Conservation (phyloP, 2,888 invertebrate species). For the Eupithecia tripunctaria region DNA sequence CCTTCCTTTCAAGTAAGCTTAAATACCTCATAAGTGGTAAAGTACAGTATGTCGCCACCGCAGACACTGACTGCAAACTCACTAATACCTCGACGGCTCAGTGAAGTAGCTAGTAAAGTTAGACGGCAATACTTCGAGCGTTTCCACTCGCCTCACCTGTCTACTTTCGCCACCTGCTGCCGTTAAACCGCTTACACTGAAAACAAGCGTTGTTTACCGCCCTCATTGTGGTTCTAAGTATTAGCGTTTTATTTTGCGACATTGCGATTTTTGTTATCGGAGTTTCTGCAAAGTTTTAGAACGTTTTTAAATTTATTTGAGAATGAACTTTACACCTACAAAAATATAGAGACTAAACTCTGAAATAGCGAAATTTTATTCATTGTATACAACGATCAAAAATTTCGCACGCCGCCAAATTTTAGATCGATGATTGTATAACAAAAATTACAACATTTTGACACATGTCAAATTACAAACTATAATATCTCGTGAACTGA, state of each 20-base stretch:
- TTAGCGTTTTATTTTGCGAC: conserved; percentile 29
- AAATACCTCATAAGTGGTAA: conserved; percentile 4
- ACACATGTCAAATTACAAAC: too few species aligned
- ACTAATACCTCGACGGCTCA: conserved; percentile 8
- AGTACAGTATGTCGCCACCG: neutral
- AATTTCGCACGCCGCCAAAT: too few species aligned
- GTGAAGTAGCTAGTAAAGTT: conserved; percentile 24
- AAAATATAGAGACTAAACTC: neutral
- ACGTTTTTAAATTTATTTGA: neutral
- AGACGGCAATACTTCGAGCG: conserved; percentile 23
- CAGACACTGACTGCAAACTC: conserved; percentile 9
- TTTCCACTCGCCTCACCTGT: conserved; percentile 58
- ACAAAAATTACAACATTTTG: too few species aligned
- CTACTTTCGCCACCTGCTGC: conserved; percentile 59
- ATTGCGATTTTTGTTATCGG: conserved; percentile 18
- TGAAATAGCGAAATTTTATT: neutral
- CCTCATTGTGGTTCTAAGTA: conserved; percentile 35
- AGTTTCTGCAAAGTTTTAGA: conserved; percentile 7
- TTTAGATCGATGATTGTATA: too few species aligned
- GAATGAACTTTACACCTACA: neutral
- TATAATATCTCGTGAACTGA: too few species aligned
- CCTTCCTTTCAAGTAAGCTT: neutral
- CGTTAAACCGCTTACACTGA: conserved; percentile 66
- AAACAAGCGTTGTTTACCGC: conserved; percentile 62
- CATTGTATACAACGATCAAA: too few species aligned